Evolutionary conservation across 2,888 invertebrate genomes (phyloP), one percentile per base, ranked within the genome.

Genomic region (Synanthedon myopaeformis): DNA sequence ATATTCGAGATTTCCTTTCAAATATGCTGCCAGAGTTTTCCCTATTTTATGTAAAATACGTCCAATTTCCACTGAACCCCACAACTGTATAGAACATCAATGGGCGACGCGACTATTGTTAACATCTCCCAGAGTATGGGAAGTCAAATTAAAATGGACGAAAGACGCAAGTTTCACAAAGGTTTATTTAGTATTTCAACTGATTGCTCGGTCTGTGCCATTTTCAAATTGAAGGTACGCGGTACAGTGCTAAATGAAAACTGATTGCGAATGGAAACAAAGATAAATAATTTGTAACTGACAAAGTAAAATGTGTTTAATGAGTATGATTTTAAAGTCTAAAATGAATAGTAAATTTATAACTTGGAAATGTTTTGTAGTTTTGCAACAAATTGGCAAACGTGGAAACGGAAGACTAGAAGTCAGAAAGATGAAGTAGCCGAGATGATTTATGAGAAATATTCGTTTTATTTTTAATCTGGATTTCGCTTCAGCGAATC

Each of bases 1-100:
- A 83, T 82, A 82, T 82, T 79, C 78, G 72, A 76, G 80, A 82
- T 79, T 78, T 79, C 70, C 71, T 70, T 65, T 66, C 60, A 68
- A 74, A 79, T 79, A 79, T 78, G 78, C 76, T 76, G 61, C 65
- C 58, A 67, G 65, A 64, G 61, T 69, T 77, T 74, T 72, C 74
- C 73, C 70, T 73, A 70, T 74, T 72, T 72, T 64, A 67, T 66
- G 62, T 63, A 58, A 61, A 59, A 41, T 28, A 12, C 19, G n/a
- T 19, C 55, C 54, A 54, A 42, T 23, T 35, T 49, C 5, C 13
- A n/a, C 11, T 42, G 54, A 52, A 8, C 51, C 45, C 13, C 14
- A 19, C 13, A 10, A 13, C 42, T 49, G n/a, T 11, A 45, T 45
- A 45, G 13, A 76, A 70, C 73, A 55, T 62, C 57, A 64, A 58